Evolutionary conservation across 1,140 invertebrate genomes (phyloP), one percentile per base, ranked within the genome.

Genomic region (Lanistes nyassanus): DNA sequence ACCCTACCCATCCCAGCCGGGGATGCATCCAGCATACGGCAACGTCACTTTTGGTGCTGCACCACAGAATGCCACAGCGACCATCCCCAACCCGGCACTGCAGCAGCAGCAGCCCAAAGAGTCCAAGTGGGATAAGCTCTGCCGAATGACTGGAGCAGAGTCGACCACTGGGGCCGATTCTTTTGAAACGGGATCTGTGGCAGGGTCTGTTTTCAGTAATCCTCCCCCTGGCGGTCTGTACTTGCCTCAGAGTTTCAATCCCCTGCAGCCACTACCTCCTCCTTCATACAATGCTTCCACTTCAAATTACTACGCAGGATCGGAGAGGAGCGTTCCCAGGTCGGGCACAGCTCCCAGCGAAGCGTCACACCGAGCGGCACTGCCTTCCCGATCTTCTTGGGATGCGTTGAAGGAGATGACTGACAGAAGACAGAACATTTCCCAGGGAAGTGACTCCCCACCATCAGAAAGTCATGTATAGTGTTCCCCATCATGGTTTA

Each of bases 71-170:
- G 42, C 42, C 42, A 47, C 9, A 13, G 9, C 56, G 36, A 56
- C 23, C 19, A 16, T 47, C 19, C 42, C 42, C 42, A 47, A 6
- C 5, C 42, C 19, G 19, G 4, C 42, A 47, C 7, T 36, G 11
- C 11, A 26, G 11, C n/a, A n/a, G n/a, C 13, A 13, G n/a, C 13
- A 60, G 9, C 56, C 72, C 26, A 74, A 34, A 13, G 37, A 21
- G 29, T 74, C 72, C 60, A 74, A 74, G 29, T 74, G 72, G 72
- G 72, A 74, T n/a, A 47, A 64, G 72, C 72, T 74, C 26, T 74
- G 72, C 39, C 31, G 31, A 42, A 65, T 74, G 64, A 74, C 72
- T 3, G 72, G 29, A 0, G 72, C 21, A 3, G 72, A 74, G 19
- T 51, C 56, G 5, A n/a, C 13, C 4, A 6, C 31, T 23, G 56